Percentiles rank a stretch among this genome's conserved stretches.
Conservation (phyloP, 2,888 invertebrate genomes). For the Megastigmus dorsalis region DNA sequence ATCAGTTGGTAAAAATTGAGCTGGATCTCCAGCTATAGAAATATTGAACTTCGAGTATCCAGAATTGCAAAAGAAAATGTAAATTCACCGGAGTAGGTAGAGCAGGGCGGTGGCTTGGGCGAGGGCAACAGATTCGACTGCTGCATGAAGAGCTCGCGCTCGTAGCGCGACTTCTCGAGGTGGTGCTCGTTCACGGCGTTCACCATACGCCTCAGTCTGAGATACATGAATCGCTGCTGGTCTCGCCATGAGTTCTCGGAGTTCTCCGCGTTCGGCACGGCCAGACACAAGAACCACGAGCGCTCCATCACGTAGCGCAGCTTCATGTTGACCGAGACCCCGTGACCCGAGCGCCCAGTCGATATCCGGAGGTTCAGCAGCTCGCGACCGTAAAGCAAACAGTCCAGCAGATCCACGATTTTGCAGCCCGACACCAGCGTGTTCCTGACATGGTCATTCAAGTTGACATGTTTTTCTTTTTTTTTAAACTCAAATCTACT, state of each 20-base stretch:
- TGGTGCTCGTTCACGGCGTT: constrained; percentile 68
- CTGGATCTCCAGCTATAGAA: too few species aligned
- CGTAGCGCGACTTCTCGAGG: constrained; percentile 64
- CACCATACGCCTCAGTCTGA: constrained; percentile 68
- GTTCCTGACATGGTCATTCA: too few species aligned
- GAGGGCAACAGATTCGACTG: constrained; percentile 26
- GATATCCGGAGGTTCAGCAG: constrained; percentile 63
- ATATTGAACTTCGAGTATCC: too few species aligned
- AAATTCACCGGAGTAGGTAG: constrained; percentile 66
- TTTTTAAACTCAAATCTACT: too few species aligned
- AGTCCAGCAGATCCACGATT: constrained; percentile 69
- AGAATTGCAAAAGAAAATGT: too few species aligned
- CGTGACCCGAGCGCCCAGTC: constrained; percentile 51
- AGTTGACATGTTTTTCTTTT: too few species aligned
- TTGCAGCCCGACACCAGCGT: constrained; percentile 70
- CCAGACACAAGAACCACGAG: constrained; percentile 70
- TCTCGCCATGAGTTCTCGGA: constrained; percentile 67
- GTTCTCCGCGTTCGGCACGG: constrained; percentile 58
- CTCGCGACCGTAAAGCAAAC: constrained; percentile 68
- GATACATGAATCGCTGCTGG: constrained; percentile 71
- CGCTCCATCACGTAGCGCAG: constrained; percentile 68
- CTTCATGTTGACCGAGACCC: constrained; percentile 64
- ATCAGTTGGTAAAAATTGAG: too few species aligned
- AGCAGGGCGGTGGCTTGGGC: constrained; percentile 62
- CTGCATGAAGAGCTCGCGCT: constrained; percentile 57